These are phyloP conservation scores for Oceanodroma leucorhoa DNA, from an alignment of 2,797 vertebrate genomes.

Conservation along the genomic window DNA sequence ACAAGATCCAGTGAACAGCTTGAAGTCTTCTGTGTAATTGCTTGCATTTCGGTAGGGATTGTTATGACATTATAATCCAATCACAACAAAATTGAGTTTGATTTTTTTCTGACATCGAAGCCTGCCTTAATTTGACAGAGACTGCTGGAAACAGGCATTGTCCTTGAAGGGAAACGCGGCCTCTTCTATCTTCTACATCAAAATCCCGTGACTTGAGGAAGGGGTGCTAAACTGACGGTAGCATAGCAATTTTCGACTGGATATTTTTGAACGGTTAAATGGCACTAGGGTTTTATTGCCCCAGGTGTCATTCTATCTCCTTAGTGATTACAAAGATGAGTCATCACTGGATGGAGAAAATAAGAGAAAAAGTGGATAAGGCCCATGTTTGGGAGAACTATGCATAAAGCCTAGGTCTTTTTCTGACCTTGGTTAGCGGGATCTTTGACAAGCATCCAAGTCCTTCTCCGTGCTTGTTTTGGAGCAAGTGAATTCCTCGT, in stretches of 20 bases:
- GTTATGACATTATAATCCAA: background rate
- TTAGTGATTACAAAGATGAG: background rate
- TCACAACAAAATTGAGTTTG: background rate
- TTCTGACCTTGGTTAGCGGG: background rate
- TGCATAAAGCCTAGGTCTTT: background rate
- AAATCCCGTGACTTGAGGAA: background rate
- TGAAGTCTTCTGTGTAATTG: background rate
- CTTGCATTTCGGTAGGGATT: background rate
- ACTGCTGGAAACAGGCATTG: background rate
- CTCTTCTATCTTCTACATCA: background rate
- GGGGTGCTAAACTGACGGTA: background rate
- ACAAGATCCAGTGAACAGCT: background rate
- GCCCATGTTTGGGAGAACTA: background rate
- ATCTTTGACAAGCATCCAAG: background rate
- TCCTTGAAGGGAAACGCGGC: background rate
- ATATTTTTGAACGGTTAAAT: background rate
- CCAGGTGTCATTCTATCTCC: background rate
- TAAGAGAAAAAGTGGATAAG: background rate
- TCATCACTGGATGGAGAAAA: background rate
- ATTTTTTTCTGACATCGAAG: background rate
- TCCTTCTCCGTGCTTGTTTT: background rate
- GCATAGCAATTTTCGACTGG: background rate
- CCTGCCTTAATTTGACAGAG: background rate
- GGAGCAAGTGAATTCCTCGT: background rate
- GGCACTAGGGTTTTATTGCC: background rate